Evolutionary conservation across 2,113 vertebrate species (phyloP).

Genomic region (Vulpes ferrilata): DNA sequence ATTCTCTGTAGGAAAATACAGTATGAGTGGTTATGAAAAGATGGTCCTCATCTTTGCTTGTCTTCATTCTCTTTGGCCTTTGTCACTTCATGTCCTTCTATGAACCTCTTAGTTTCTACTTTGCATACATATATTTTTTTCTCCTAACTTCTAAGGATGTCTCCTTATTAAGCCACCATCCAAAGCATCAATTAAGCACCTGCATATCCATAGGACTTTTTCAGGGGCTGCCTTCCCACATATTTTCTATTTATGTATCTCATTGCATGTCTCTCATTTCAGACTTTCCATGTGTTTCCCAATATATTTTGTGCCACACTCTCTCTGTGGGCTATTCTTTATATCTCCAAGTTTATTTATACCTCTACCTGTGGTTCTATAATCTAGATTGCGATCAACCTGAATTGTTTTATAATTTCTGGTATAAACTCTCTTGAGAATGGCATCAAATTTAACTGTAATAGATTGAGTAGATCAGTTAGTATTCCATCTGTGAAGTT

Average conservation of each 20-base stretch:
- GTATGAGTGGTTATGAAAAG: background rate
- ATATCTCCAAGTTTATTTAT: constrained; percentile 18
- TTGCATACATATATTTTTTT: background rate
- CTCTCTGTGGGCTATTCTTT: background rate
- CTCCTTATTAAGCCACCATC: constrained; percentile 51
- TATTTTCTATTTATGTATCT: constrained; percentile 57
- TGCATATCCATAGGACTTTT: constrained; percentile 41
- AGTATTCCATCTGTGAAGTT: background rate
- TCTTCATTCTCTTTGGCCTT: background rate
- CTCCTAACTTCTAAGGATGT: constrained; percentile 35
- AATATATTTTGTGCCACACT: background rate
- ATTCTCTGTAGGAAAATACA: constrained; percentile 32
- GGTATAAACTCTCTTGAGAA: background rate
- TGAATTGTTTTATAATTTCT: constrained; percentile 36
- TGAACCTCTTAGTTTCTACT: constrained; percentile 25
- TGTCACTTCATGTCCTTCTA: background rate
- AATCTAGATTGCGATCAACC: background rate
- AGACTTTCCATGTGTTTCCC: background rate
- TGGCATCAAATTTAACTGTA: background rate
- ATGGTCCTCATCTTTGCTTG: background rate
- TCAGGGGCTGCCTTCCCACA: constrained; percentile 56
- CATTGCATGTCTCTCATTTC: background rate
- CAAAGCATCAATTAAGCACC: constrained; percentile 60
- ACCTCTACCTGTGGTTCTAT: background rate
- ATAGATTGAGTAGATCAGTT: background rate